Percentiles rank a stretch among this genome's conserved stretches.
Conservation (phyloP, 1,140 invertebrate species). For the Venustaconcha ellipsiformis region DNA sequence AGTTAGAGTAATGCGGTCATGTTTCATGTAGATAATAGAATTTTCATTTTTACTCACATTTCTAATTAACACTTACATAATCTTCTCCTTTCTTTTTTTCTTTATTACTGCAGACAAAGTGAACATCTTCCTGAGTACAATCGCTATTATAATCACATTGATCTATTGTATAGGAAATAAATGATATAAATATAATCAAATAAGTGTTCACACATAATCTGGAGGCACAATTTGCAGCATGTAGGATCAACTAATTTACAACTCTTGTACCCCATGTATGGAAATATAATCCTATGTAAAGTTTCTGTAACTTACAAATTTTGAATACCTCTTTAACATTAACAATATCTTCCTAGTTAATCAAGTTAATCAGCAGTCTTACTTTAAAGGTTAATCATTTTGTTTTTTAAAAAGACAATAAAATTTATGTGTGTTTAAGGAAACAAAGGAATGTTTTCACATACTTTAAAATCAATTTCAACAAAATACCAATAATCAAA, state of each 20-base stretch:
- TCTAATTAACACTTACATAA: constrained; percentile 5
- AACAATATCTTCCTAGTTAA: too few species aligned
- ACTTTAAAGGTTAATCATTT: too few species aligned
- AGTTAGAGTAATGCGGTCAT: too few species aligned
- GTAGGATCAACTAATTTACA: not conserved
- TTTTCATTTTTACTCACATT: too few species aligned
- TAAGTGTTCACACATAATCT: too few species aligned
- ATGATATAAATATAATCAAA: not conserved
- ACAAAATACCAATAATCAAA: not conserved
- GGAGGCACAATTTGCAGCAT: too few species aligned
- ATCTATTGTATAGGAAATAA: constrained; percentile 33
- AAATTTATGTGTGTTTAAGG: not conserved
- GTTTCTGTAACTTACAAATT: not conserved
- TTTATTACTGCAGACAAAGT: not conserved
- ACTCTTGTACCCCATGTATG: not conserved
- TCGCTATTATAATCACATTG: constrained; percentile 39
- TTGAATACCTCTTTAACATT: too few species aligned
- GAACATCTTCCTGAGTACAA: constrained; percentile 33
- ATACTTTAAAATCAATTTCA: not conserved
- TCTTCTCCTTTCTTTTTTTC: constrained; percentile 11
- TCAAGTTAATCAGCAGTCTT: too few species aligned
- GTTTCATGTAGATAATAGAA: too few species aligned
- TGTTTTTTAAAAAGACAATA: not conserved
- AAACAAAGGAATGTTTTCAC: not conserved
- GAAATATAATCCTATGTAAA: not conserved